Evolutionary conservation across 2,797 vertebrate species (phyloP), one percentile per base, ranked within the genome.

Genomic region (Catamblyrhynchus diadema): DNA sequence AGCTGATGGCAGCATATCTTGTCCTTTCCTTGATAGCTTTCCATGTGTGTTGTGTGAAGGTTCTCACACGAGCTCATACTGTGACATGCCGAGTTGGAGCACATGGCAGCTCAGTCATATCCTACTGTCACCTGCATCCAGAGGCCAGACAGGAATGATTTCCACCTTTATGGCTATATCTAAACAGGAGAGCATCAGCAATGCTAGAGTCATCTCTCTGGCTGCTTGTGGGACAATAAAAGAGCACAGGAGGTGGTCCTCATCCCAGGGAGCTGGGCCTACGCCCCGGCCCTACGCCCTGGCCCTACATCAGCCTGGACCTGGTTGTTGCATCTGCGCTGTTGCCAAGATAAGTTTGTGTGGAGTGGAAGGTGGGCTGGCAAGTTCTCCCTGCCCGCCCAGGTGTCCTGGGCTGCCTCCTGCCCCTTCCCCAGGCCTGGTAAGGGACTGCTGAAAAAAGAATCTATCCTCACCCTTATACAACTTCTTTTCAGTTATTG

Each of bases 381-480:
- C 53, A 74, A 61, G 27, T 48, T 61, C 41, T 23, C 15, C 37
- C 41, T 74, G 47, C 19, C 15, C 32, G 48, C 27, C 5, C 13
- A 19, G 9, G 7, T 61, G 32, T 54, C 35, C 15, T 42, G 47
- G 33, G 19, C 22, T 35, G 32, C 32, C 48, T 69, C 23, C 35
- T 69, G 27, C 6, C 27, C 20, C 28, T 62, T 69, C 23, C 20
- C 11, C 2, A 15, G 6, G 16, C 56, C 32, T 44, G 12, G 28
- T 3, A 62, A 50, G 37, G 21, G 16, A 32, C 9, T 25, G 23
- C 42, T n/a, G 35, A 16, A 69, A 69, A 22, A 61, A 48, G 11
- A 69, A 54, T 11, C 0, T 0, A 41, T 14, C 20, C 22, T 28
- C 22, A 61, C 9, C 8, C 12, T n/a, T 27, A 32, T n/a, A 28